Conservation (phyloP, 2,797 vertebrate species). For the Pseudochirops cupreus region DNA sequence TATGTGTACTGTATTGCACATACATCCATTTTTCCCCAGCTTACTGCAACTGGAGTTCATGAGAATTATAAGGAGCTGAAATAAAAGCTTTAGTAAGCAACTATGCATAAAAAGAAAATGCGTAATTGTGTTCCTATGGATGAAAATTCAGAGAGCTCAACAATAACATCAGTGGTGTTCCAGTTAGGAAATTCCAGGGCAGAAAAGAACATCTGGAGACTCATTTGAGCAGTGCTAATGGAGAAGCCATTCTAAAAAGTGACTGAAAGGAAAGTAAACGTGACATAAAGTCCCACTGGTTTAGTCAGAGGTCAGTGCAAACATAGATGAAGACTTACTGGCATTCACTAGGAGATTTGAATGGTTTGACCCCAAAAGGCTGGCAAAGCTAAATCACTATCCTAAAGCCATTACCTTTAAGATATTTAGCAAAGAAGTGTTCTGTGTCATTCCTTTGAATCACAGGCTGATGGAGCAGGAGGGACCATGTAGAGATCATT, state of each 20-base stretch:
- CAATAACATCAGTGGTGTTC: background rate
- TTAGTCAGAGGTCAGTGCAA: background rate
- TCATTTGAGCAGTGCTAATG: background rate
- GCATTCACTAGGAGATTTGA: background rate
- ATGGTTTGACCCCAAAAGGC: background rate
- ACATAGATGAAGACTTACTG: background rate
- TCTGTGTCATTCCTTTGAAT: conserved; percentile 20
- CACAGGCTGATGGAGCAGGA: background rate
- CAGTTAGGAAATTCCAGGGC: background rate
- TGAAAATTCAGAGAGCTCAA: conserved; percentile 8
- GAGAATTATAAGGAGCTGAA: background rate
- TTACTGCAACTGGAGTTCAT: background rate
- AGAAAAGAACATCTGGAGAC: background rate
- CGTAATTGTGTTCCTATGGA: background rate
- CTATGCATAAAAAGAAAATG: background rate
- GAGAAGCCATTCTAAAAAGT: background rate
- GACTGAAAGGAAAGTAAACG: background rate
- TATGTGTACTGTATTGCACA: background rate
- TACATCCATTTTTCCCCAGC: background rate
- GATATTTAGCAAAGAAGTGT: conserved; percentile 4
- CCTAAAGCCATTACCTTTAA: background rate
- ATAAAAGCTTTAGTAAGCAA: conserved; percentile 9
- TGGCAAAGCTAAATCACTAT: conserved; percentile 17
- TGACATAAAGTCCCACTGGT: background rate
- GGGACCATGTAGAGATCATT: background rate